Base-by-base conservation (phyloP, 2,797 vertebrate species). In the Vireo griseus region DNA sequence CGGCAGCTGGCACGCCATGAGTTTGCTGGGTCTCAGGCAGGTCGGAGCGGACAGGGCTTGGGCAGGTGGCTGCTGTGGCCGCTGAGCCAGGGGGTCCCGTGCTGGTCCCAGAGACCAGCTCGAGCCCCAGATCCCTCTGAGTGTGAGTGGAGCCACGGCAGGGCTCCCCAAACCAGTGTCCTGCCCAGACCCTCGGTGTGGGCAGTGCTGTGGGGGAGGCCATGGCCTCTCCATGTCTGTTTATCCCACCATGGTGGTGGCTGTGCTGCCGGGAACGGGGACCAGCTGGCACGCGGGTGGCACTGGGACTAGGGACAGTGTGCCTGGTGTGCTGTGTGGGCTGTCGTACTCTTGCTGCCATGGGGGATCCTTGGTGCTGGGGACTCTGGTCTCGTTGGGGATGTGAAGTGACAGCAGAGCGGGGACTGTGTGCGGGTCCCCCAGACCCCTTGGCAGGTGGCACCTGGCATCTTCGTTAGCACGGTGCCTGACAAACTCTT, bases 21-120 rank as follows among this genome's bases (percentile, higher is more conserved):
- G 94, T 96, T 96, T 96, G 94, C 94, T 96, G 96, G 94, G 95
- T 96, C 95, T 96, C 95, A 84, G 95, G 86, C 79, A 92, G 74
- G 91, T 68, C 74, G 3, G 80, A 90, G 59, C 5, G 1, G 58
- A 85, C 72, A 81, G 72, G 71, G 39, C 79, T 86, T 84, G 77
- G 71, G 67, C 90, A 65, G 35, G 85, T 4, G 28, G 76, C 47
- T 45, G 26, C 39, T 58, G 44, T 11, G 55, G 33, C 48, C 8
- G 1, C 66, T 35, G 13, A 66, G 29, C 31, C 5, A 0, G 6
- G 40, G 79, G 47, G 45, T 29, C 15, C 19, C 2, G 7, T 1
- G 52, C 73, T 88, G 95, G 95, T 96, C 87, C 89, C 6, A 2
- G 18, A 52, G 95, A 94, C 92, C 91, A 5, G 77, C 76, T 40